A percentile compares a stretch with the other conserved stretches of the same genome.
Evolutionary conservation across 23 tunicate genomes (phyloP).

Genomic region (Styela clava): DNA sequence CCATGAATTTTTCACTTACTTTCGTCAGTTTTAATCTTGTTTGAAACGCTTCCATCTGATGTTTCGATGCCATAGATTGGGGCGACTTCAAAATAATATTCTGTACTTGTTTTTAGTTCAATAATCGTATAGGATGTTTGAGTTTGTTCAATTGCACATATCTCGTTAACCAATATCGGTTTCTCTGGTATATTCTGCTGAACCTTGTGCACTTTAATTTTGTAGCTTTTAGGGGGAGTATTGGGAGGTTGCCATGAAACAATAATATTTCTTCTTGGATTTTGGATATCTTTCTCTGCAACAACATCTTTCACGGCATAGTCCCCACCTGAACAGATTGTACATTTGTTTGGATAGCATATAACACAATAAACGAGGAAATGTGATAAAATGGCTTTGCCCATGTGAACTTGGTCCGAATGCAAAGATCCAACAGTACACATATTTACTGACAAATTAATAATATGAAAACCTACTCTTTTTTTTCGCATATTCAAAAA

Average conservation of each 20-base stretch:
- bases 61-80: not conserved
- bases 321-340: not conserved
- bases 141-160: not conserved
- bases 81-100: not conserved
- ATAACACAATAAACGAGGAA: no score
- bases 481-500: no score
- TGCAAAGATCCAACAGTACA: no score
- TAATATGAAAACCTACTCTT: no score
- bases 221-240: not conserved
- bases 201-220: not conserved
- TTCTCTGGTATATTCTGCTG: not conserved
- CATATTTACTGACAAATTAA: no score
- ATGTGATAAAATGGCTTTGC: no score
- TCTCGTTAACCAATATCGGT: not conserved
- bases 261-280: not conserved
- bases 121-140: not conserved
- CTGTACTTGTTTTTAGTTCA: not conserved
- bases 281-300: not conserved
- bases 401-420: no score
- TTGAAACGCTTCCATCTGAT: not conserved
- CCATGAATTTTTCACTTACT: no score
- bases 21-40: not conserved
- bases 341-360: no score
- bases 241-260: not conserved
- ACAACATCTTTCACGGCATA: not conserved